These are phyloP conservation scores for Cyprinus carpio DNA, from an alignment of 2,113 vertebrate genomes.

Conservation along the genomic window DNA sequence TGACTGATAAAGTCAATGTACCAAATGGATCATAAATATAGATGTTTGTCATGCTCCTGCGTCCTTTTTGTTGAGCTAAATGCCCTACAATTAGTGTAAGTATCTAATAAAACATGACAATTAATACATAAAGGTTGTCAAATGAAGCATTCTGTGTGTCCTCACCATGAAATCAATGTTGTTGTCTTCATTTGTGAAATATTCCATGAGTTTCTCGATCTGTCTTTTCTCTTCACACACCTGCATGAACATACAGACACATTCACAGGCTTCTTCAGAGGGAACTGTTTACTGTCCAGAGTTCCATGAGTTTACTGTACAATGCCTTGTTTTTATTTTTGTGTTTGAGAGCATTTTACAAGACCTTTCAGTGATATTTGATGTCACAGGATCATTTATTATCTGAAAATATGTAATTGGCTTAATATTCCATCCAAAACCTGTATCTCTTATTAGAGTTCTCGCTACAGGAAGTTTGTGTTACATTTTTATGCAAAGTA, in stretches of 20 bases:
- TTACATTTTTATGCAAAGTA: neutral
- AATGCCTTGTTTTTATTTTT: neutral
- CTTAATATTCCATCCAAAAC: no score
- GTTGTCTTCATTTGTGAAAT: conserved; percentile 86
- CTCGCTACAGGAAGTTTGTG: neutral
- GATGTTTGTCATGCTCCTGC: no score
- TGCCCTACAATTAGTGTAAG: neutral
- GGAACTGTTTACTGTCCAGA: neutral
- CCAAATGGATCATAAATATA: no score
- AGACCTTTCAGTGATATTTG: no score
- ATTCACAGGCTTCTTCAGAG: neutral
- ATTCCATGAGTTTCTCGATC: conserved; percentile 91
- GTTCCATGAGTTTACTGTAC: neutral
- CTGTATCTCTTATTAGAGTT: no score
- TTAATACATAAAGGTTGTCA: neutral
- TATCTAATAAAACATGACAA: neutral
- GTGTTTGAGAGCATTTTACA: neutral
- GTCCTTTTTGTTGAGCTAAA: neutral
- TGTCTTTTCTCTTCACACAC: conserved; percentile 81
- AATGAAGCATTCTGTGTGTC: neutral
- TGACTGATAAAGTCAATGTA: no score
- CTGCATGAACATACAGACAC: conserved; percentile 56
- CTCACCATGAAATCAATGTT: conserved; percentile 97
- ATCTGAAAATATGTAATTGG: neutral
- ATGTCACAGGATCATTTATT: no score